Evolutionary conservation across 2,888 invertebrate species (phyloP).

Genomic region (Lydus trimaculatus): DNA sequence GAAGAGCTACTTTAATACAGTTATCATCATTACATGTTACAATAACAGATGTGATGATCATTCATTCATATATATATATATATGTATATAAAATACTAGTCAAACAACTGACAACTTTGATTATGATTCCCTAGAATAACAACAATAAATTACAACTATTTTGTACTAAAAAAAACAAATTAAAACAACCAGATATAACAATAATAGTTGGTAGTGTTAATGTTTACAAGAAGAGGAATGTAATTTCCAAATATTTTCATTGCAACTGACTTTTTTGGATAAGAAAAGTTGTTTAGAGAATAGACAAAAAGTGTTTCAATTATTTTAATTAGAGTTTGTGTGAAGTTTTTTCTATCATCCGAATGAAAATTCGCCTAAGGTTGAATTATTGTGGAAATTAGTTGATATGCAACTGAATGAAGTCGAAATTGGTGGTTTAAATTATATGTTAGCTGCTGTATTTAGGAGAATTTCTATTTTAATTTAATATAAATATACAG

Average conservation of each 20-base stretch:
- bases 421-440: not conserved
- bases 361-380: not conserved
- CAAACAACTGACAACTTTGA: slow-evolving; percentile 6
- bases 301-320: too few relatives aligned
- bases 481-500: not conserved
- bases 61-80: not conserved
- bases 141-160: not conserved
- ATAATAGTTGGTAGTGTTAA: not conserved
- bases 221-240: not conserved
- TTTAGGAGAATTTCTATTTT: not conserved
- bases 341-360: not conserved
- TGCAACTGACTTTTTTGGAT: too few relatives aligned
- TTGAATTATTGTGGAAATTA: not conserved
- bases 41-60: not conserved
- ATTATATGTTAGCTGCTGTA: not conserved
- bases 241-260: too few relatives aligned
- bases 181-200: not conserved
- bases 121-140: not conserved
- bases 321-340: not conserved
- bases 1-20: not conserved
- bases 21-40: not conserved
- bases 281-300: too few relatives aligned
- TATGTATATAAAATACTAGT: not conserved
- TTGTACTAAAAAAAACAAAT: not conserved
- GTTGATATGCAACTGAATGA: not conserved